Percentiles rank a stretch among this genome's conserved stretches.
phyloP scores from a whole-genome alignment of 2,888 invertebrate species.

The Nowickia ferox region DNA sequence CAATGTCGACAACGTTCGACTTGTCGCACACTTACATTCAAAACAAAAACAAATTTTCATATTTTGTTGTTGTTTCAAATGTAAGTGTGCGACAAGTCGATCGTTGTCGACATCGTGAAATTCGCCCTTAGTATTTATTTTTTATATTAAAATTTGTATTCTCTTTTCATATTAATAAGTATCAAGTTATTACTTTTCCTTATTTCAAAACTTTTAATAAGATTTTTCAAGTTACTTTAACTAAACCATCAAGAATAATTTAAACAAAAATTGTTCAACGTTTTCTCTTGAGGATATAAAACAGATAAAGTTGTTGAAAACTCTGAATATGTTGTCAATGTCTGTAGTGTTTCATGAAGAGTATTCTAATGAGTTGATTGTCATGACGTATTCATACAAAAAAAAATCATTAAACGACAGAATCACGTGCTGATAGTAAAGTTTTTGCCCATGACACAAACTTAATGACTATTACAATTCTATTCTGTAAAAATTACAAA shows the following conservation, averaged over 20 bases:
- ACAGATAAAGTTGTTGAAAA: constrained; percentile 18
- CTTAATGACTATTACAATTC: constrained; percentile 5
- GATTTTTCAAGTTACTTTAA: neutral
- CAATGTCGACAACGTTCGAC: no score
- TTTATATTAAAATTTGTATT: neutral
- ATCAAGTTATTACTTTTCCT: neutral
- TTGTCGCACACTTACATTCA: no score
- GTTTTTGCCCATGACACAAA: constrained; percentile 37
- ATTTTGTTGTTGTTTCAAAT: no score
- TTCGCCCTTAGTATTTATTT: no score
- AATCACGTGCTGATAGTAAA: constrained; percentile 48
- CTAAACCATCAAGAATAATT: constrained; percentile 36
- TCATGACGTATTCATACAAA: neutral
- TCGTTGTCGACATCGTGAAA: no score
- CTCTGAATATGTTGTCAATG: constrained; percentile 1
- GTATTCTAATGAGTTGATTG: neutral
- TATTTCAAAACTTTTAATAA: constrained; percentile 28
- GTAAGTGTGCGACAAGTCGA: no score
- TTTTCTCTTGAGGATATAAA: constrained; percentile 17
- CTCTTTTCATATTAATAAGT: neutral
- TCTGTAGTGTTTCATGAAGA: neutral
- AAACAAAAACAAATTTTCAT: no score
- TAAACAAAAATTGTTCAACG: constrained; percentile 11
- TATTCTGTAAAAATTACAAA: constrained; percentile 39
- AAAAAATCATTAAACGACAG: constrained; percentile 10